A percentile compares a stretch with the other conserved stretches of the same genome.
Conservation (phyloP, 2,797 vertebrate species). For the Brachyalestes nurse region DNA sequence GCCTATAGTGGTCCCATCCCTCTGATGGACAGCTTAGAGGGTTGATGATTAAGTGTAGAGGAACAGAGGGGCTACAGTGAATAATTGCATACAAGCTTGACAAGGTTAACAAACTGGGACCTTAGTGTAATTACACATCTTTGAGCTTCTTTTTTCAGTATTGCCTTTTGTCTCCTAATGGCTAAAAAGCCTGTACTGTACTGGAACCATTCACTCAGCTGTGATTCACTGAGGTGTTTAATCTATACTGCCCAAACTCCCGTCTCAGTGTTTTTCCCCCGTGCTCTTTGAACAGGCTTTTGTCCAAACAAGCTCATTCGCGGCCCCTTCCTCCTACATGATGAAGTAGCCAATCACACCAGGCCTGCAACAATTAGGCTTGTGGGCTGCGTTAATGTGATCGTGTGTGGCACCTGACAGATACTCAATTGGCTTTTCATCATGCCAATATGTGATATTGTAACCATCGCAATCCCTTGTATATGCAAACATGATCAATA, state of each 20-base stretch:
- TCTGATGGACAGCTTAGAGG: too few species aligned
- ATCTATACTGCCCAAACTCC: not conserved
- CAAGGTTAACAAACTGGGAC: too few species aligned
- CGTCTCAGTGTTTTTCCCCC: not conserved
- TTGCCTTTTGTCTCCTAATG: not conserved
- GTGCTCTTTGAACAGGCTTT: not conserved
- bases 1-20: too few species aligned
- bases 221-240: not conserved
- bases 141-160: not conserved
- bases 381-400: constrained; percentile 43
- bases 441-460: constrained; percentile 46
- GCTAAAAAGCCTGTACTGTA: not conserved
- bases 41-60: too few species aligned
- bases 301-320: not conserved
- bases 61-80: too few species aligned
- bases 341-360: constrained; percentile 46
- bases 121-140: not conserved
- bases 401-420: constrained; percentile 42
- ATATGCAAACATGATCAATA: constrained; percentile 54
- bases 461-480: constrained; percentile 41
- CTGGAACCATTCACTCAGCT: not conserved
- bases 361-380: constrained; percentile 46
- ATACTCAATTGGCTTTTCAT: constrained; percentile 52
- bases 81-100: too few species aligned
- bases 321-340: constrained; percentile 9